Evolutionary conservation across 2,797 vertebrate genomes (phyloP).

Genomic region (Pangasius sanitwongsei): DNA sequence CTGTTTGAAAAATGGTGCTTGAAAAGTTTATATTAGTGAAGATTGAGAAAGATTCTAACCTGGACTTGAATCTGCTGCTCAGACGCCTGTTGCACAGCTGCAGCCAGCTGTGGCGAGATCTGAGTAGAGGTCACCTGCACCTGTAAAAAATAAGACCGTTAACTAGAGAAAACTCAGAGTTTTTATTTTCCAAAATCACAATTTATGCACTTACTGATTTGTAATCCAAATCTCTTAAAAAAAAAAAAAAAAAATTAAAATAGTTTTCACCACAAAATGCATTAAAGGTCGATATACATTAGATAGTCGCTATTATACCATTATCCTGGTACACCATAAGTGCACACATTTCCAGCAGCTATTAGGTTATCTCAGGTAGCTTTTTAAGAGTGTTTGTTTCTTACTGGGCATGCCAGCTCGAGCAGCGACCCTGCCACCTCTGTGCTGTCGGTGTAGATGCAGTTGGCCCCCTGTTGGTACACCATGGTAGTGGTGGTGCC

Average conservation of each 20-base stretch:
- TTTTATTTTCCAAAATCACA: background rate
- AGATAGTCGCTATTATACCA: background rate
- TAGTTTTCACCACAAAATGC: background rate
- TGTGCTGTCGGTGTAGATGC: conserved; percentile 97
- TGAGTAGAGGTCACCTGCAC: conserved; percentile 87
- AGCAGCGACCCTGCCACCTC: conserved; percentile 97
- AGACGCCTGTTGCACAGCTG: conserved; percentile 86
- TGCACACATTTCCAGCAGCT: background rate
- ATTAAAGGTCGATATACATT: background rate
- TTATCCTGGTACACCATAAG: background rate
- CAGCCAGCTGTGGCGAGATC: conserved; percentile 89
- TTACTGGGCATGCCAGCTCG: conserved; percentile 97
- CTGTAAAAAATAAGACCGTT: conserved; percentile 65
- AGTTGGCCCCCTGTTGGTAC: conserved; percentile 93
- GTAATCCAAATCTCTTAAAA: background rate
- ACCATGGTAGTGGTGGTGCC: conserved; percentile 89
- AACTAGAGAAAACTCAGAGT: background rate
- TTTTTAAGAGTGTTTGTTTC: conserved; percentile 19
- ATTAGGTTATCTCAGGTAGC: background rate
- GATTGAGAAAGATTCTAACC: conserved; percentile 67
- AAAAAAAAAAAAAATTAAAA: too few relatives aligned
- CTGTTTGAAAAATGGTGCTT: background rate
- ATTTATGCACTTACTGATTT: background rate
- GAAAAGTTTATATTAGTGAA: background rate
- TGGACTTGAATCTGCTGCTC: conserved; percentile 97